These are phyloP conservation scores for Smittia aterrima DNA, from an alignment of 2,888 invertebrate species.

Conservation along the genomic window DNA sequence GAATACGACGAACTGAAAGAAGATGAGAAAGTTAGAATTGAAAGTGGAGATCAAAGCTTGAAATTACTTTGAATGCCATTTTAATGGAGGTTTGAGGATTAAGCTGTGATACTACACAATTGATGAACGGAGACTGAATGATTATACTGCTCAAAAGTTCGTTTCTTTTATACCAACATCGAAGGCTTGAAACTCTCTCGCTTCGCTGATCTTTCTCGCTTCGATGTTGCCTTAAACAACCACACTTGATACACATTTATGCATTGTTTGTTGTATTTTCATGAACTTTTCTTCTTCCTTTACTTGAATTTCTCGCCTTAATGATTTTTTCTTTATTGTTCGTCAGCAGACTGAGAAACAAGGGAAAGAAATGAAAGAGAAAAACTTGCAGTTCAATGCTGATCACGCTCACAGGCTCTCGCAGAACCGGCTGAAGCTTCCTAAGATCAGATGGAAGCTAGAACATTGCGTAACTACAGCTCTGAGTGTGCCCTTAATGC, in stretches of 20 bases:
- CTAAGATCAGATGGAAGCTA: background rate
- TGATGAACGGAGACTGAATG: constrained; percentile 10
- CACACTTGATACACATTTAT: constrained; percentile 9
- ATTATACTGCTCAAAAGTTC: background rate
- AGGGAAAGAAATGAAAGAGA: background rate
- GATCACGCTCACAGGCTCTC: background rate
- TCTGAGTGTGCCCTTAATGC: background rate
- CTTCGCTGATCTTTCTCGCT: background rate
- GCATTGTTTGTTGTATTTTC: background rate
- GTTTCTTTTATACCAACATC: background rate
- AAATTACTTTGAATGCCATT: constrained; percentile 30
- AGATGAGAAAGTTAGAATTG: background rate
- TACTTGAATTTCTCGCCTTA: background rate
- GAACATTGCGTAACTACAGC: background rate
- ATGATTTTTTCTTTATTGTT: background rate
- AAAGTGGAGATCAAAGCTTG: background rate
- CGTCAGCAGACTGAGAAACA: background rate
- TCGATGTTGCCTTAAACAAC: background rate
- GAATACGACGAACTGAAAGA: constrained; percentile 6
- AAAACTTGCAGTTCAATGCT: background rate
- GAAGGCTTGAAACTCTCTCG: background rate
- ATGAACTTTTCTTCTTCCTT: constrained; percentile 5
- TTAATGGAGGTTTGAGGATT: background rate
- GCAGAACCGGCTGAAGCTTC: background rate
- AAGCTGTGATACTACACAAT: background rate